These are phyloP conservation scores for Tenrec ecaudatus DNA, from an alignment of 2,113 vertebrate genomes.

Conservation along the genomic window DNA sequence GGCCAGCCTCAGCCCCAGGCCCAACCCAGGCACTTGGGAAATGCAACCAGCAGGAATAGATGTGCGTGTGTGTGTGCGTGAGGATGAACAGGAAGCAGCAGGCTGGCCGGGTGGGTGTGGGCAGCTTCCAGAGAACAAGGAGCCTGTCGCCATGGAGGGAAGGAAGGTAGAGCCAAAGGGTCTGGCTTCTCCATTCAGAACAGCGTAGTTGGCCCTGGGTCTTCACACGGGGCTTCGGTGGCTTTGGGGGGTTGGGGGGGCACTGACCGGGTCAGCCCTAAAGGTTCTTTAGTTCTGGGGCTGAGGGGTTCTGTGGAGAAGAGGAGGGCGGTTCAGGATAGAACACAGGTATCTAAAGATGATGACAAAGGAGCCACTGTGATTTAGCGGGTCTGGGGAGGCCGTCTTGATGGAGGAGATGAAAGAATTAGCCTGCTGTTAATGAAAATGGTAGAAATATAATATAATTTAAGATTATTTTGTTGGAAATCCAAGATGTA, in stretches of 20 bases:
- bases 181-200: too few species aligned
- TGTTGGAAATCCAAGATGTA: too few species aligned
- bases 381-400: too few species aligned
- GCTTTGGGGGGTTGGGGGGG: not conserved
- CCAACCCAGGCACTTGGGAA: constrained; percentile 27
- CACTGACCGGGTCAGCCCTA: not conserved
- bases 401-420: too few species aligned
- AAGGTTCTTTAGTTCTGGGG: not conserved
- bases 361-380: too few species aligned
- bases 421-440: too few species aligned
- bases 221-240: not conserved
- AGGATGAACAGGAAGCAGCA: not conserved
- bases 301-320: too few species aligned
- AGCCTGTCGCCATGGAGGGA: not conserved
- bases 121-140: not conserved
- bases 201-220: too few species aligned
- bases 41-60: not conserved
- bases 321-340: not conserved
- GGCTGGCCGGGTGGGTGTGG: not conserved
- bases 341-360: too few species aligned
- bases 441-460: too few species aligned
- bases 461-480: too few species aligned
- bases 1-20: constrained; percentile 49
- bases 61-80: too few species aligned
- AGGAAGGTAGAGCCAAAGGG: not conserved